Conservation (phyloP, 2,797 vertebrate species). For the Peromyscus melanophrys region DNA sequence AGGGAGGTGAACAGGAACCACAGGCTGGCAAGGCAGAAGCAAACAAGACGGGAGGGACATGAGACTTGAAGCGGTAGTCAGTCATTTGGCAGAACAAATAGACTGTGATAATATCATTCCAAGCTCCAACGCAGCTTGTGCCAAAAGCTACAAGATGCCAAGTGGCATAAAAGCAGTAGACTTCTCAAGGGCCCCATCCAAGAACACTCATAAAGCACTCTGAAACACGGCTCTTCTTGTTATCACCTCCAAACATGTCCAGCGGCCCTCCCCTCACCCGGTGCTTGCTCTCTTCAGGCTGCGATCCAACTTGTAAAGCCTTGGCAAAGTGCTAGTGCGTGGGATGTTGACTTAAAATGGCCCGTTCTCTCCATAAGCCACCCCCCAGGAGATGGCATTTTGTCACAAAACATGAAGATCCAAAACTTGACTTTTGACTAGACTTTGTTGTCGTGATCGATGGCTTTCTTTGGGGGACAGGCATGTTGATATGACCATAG, state of each 20-base stretch:
- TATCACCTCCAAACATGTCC: conserved; percentile 67
- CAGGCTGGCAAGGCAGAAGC: conserved; percentile 37
- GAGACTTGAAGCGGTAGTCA: conserved; percentile 52
- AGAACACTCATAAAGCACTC: conserved; percentile 67
- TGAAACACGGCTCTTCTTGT: conserved; percentile 49
- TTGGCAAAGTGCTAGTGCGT: background rate
- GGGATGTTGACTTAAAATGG: conserved; percentile 52
- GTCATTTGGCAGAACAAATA: conserved; percentile 75
- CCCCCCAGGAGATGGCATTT: conserved; percentile 60
- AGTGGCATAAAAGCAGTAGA: conserved; percentile 72
- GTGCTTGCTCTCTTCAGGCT: conserved; percentile 61
- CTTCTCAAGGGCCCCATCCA: conserved; percentile 61
- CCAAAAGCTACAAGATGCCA: conserved; percentile 79
- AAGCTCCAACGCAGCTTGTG: conserved; percentile 64
- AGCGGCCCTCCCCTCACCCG: background rate
- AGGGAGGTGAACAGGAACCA: conserved; percentile 8
- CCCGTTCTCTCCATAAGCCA: conserved; percentile 49
- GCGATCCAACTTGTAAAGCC: conserved; percentile 23
- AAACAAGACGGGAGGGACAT: conserved; percentile 28
- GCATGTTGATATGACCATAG: background rate
- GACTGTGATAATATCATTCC: conserved; percentile 71
- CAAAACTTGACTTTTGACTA: conserved; percentile 30
- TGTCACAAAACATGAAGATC: background rate
- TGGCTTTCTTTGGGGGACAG: background rate
- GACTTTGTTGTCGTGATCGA: conserved; percentile 35